Evolutionary conservation across 1,140 invertebrate species (phyloP), one percentile per base, ranked within the genome.

Genomic region (Drosophila watanabei): DNA sequence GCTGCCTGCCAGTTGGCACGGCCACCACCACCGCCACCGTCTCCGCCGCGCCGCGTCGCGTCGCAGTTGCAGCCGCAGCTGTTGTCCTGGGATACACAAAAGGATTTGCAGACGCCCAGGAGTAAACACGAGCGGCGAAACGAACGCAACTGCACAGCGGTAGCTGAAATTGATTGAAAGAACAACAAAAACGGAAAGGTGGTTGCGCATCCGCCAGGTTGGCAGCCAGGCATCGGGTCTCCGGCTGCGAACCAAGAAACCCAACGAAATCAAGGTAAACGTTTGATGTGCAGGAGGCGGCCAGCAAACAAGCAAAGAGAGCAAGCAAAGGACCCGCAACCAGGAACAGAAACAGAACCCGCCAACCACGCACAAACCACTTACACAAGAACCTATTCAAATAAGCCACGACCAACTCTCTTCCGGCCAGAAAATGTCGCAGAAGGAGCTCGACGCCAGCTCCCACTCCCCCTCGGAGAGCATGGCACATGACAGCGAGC

Each of bases 31-130:
- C 24, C 24, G 43, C 10, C 18, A 1, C 18, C 43, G 18, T 18
- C 43, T 9, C 8, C 46, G 48, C 24, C 24, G 24, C 24, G 24
- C 24, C 24, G 24, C 24, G 24, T 51, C 45, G 24, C 45, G 63
- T 79, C 60, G 70, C 43, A 59, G 66, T 70, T 63, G 51, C 84
- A 65, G 66, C 75, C 82, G 70, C 70, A 80, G 75, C 79, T 80
- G 82, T 90, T 90, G 82, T 90, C 81, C 75, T 80, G 73, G 68
- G 82, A 76, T 64, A 90, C 86, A 89, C 82, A 90, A 80, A 85
- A 90, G 86, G 86, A 90, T 89, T 90, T 82, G 57, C 71, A 69
- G 75, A 69, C 70, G 71, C 79, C 62, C 77, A 69, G 60, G 30
- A 77, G 59, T 63, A 79, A 64, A 61, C 52, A 66, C 54, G 54